These are phyloP conservation scores for Chaetodon auriga DNA, from an alignment of 2,113 vertebrate species.

Conservation along the genomic window DNA sequence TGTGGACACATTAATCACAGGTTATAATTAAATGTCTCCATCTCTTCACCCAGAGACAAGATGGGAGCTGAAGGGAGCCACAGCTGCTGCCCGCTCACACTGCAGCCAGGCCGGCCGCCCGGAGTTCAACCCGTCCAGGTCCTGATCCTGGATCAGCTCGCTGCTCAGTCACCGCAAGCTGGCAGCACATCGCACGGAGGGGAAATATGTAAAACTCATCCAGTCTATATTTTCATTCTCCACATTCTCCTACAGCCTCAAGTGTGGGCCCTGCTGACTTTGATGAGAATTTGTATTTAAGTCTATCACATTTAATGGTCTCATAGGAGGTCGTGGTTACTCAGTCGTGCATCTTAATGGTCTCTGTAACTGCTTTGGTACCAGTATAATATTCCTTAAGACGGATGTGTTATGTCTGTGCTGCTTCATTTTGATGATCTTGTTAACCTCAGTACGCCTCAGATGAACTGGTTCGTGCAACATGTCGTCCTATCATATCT, in stretches of 20 bases:
- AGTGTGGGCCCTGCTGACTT: not conserved
- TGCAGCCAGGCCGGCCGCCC: slow-evolving; percentile 21
- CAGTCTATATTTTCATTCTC: slow-evolving; percentile 6
- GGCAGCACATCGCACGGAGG: not conserved
- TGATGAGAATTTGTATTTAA: not conserved
- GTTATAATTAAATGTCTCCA: slow-evolving; percentile 74
- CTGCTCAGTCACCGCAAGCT: not conserved
- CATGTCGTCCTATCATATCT: not conserved
- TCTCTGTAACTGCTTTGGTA: not conserved
- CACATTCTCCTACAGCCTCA: not conserved
- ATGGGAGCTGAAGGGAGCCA: slow-evolving; percentile 46
- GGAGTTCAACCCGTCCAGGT: slow-evolving; percentile 16
- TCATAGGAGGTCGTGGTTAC: not conserved
- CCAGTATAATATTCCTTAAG: not conserved
- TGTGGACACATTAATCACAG: slow-evolving; percentile 67
- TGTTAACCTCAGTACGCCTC: not conserved
- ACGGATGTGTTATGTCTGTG: not conserved
- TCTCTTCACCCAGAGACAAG: slow-evolving; percentile 59
- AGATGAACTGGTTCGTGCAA: not conserved
- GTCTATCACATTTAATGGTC: slow-evolving; percentile 4
- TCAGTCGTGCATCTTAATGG: not conserved
- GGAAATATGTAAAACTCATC: slow-evolving; percentile 13
- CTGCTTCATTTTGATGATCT: not conserved
- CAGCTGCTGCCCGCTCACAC: slow-evolving; percentile 37
- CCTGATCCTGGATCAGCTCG: slow-evolving; percentile 38